A percentile compares a stretch with the other conserved stretches of the same genome.
Conservation (phyloP, 2,888 invertebrate genomes). For the Crepidodera aurea region DNA sequence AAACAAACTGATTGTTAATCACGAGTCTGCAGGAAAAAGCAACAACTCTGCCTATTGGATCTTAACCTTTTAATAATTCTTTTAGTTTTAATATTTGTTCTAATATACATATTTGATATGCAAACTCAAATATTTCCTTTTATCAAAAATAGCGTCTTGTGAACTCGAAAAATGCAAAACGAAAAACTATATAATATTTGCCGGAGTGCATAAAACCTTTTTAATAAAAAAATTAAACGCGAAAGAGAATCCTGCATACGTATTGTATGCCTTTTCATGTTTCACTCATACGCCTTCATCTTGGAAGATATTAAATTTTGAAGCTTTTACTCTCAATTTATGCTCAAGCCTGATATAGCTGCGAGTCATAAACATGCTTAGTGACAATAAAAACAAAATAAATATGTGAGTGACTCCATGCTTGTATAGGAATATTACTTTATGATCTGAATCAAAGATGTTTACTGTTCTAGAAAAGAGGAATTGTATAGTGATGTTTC, state of each 20-base stretch:
- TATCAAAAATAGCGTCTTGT: too few species aligned
- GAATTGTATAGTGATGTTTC: neutral
- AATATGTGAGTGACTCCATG: conserved; percentile 14
- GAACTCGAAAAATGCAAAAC: too few species aligned
- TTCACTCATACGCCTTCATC: neutral
- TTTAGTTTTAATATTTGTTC: too few species aligned
- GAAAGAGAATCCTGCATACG: neutral
- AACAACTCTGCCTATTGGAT: too few species aligned
- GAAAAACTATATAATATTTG: too few species aligned
- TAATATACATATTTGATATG: too few species aligned
- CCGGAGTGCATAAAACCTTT: neutral
- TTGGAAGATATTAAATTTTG: conserved; percentile 25
- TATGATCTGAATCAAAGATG: conserved; percentile 19
- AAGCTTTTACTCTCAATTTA: conserved; percentile 29
- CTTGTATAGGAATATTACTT: conserved; percentile 18
- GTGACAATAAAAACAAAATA: conserved; percentile 29
- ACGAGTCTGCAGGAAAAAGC: too few species aligned
- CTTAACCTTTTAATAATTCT: too few species aligned
- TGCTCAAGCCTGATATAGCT: conserved; percentile 21
- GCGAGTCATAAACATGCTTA: conserved; percentile 23
- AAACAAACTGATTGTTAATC: too few species aligned
- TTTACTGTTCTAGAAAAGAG: conserved; percentile 12
- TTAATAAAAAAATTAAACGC: neutral
- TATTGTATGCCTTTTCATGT: conserved; percentile 17
- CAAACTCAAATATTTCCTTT: too few species aligned